Percentiles rank a stretch among this genome's conserved stretches.
Evolutionary conservation across 2,113 vertebrate species (phyloP).

Genomic region (Nymphicus hollandicus): DNA sequence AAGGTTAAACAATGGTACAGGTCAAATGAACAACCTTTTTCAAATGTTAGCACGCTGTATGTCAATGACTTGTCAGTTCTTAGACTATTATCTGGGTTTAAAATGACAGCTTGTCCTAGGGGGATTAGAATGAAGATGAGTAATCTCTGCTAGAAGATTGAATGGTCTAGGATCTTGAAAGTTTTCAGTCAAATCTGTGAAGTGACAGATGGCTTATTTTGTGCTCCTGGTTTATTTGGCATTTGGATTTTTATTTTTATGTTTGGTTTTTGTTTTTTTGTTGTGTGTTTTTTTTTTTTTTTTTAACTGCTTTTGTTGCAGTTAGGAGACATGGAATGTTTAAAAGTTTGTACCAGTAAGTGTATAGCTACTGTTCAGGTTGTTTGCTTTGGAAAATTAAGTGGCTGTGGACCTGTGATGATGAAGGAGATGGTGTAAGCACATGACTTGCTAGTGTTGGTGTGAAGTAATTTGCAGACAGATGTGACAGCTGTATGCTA

Average conservation of each 20-base stretch:
- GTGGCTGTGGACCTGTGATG: neutral
- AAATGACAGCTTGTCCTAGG: slow-evolving; percentile 45
- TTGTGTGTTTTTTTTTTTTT: too few species aligned
- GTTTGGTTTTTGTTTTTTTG: too few species aligned
- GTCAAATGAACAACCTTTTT: slow-evolving; percentile 36
- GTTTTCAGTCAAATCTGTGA: neutral
- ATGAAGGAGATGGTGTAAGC: neutral
- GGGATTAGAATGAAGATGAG: slow-evolving; percentile 17
- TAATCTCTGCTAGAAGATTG: slow-evolving; percentile 20
- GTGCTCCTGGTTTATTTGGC: neutral
- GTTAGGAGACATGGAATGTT: neutral
- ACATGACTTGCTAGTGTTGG: neutral
- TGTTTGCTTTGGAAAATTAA: neutral
- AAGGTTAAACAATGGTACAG: slow-evolving; percentile 49
- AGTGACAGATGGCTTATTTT: neutral
- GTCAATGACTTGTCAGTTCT: slow-evolving; percentile 50
- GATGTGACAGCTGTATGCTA: neutral
- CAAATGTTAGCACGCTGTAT: slow-evolving; percentile 16
- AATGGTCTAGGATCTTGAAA: neutral
- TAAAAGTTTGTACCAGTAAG: neutral
- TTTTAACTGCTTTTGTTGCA: neutral
- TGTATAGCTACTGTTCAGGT: neutral
- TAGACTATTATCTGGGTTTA: slow-evolving; percentile 36
- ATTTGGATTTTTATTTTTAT: neutral
- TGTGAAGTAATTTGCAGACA: neutral